Evolutionary conservation across 2,113 vertebrate genomes (phyloP).

Genomic region (Bungarus multicinctus): DNA sequence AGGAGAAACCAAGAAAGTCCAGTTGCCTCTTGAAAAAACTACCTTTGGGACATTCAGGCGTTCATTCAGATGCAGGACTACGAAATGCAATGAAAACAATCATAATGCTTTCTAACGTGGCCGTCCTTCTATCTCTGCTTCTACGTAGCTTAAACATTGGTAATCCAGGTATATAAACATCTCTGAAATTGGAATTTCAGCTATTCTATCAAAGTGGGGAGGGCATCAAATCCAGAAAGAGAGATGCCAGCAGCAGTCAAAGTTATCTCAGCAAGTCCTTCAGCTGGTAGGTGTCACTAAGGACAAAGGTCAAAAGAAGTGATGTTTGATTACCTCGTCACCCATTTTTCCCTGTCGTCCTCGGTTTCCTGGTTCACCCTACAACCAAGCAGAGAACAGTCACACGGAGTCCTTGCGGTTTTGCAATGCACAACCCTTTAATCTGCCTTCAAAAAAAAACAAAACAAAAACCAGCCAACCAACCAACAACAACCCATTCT

Average conservation of each 20-base stretch:
- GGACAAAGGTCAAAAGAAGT: not conserved
- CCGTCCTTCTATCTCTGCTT: not conserved
- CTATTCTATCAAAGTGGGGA: not conserved
- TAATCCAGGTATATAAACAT: not conserved
- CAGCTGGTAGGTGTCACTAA: not conserved
- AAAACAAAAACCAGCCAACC: no score
- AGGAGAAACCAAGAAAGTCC: no score
- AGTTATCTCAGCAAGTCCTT: not conserved
- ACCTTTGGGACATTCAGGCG: no score
- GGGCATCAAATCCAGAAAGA: not conserved
- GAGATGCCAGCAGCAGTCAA: not conserved
- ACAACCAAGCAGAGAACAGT: slow-evolving; percentile 45
- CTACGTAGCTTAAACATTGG: not conserved
- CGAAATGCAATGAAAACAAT: not conserved
- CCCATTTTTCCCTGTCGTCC: slow-evolving; percentile 86
- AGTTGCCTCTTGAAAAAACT: no score
- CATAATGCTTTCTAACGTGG: not conserved
- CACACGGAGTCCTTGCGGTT: not conserved
- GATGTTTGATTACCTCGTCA: slow-evolving; percentile 77
- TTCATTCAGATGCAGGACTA: not conserved
- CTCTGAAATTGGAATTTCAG: not conserved
- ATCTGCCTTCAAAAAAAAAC: not conserved
- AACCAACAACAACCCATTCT: not conserved
- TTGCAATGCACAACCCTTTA: not conserved
- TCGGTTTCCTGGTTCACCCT: slow-evolving; percentile 87